These are phyloP conservation scores for Crenuchus spilurus DNA, from an alignment of 2,797 vertebrate species.

Conservation along the genomic window DNA sequence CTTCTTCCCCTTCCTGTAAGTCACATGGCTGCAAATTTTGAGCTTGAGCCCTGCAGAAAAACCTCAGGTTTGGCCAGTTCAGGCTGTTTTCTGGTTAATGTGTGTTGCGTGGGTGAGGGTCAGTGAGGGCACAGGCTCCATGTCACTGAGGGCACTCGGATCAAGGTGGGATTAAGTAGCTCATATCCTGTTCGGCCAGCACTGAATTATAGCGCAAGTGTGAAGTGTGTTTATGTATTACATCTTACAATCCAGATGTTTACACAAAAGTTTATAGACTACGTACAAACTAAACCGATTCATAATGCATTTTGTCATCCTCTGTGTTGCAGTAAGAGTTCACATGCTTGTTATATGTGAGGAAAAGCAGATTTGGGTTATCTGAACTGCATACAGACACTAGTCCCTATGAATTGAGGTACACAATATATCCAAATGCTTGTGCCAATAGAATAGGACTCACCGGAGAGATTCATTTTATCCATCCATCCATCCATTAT, in stretches of 20 bases:
- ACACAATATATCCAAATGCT: too few species aligned
- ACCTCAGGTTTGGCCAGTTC: conserved; percentile 68
- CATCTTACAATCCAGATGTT: not conserved
- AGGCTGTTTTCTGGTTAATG: conserved; percentile 52
- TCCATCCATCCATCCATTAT: too few species aligned
- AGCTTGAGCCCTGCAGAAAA: conserved; percentile 69
- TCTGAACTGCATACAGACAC: too few species aligned
- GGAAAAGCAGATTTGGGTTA: not conserved
- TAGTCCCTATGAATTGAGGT: too few species aligned
- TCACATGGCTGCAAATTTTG: conserved; percentile 76
- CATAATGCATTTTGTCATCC: not conserved
- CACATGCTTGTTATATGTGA: not conserved
- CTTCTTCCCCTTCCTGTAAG: conserved; percentile 75
- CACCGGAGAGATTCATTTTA: too few species aligned
- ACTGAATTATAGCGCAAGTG: conserved; percentile 11
- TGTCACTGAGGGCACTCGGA: conserved; percentile 38
- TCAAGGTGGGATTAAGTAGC: conserved; percentile 36
- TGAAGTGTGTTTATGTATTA: conserved; percentile 6
- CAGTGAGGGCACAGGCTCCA: conserved; percentile 57
- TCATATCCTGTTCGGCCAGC: conserved; percentile 35
- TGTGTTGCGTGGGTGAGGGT: conserved; percentile 59
- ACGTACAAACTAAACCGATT: not conserved
- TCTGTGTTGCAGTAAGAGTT: not conserved
- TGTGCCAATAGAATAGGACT: too few species aligned
- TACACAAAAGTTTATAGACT: not conserved